Evolutionary conservation across 1,140 invertebrate genomes (phyloP).

Genomic region (Zaprionus tsacasi): DNA sequence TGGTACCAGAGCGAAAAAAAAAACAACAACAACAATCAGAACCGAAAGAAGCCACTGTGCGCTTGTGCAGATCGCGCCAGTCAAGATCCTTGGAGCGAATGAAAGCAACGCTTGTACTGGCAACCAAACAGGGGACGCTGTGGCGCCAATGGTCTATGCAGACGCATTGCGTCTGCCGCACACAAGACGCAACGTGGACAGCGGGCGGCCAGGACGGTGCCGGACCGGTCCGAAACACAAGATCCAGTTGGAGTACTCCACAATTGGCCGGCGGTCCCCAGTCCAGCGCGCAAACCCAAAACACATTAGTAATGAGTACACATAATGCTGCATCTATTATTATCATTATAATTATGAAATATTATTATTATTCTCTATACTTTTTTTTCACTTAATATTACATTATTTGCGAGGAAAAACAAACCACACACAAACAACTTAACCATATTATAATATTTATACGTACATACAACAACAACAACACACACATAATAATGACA

Average conservation of each 20-base stretch:
- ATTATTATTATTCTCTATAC: conserved; percentile 17
- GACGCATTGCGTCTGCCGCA: conserved; percentile 6
- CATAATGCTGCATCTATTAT: conserved; percentile 53
- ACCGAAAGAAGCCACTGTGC: conserved; percentile 42
- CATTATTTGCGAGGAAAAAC: conserved; percentile 40
- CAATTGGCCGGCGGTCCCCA: conserved; percentile 18
- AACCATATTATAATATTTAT: conserved; percentile 28
- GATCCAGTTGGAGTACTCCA: conserved; percentile 8
- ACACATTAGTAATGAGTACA: conserved; percentile 62
- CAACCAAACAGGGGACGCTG: conserved; percentile 9
- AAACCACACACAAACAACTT: conserved; percentile 36
- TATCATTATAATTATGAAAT: conserved; percentile 49
- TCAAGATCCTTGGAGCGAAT: background rate
- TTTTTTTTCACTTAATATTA: conserved; percentile 50
- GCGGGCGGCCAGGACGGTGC: conserved; percentile 17
- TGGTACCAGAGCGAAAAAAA: conserved; percentile 8
- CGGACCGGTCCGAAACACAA: conserved; percentile 10
- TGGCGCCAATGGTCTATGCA: conserved; percentile 12
- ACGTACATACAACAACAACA: conserved; percentile 12
- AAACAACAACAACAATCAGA: background rate
- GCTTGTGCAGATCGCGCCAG: background rate
- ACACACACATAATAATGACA: conserved; percentile 1
- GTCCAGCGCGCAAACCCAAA: conserved; percentile 6
- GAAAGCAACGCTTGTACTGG: conserved; percentile 20
- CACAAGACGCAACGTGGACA: conserved; percentile 24